Evolutionary conservation across 2,888 invertebrate species (phyloP).

Genomic region (Phortica magna): DNA sequence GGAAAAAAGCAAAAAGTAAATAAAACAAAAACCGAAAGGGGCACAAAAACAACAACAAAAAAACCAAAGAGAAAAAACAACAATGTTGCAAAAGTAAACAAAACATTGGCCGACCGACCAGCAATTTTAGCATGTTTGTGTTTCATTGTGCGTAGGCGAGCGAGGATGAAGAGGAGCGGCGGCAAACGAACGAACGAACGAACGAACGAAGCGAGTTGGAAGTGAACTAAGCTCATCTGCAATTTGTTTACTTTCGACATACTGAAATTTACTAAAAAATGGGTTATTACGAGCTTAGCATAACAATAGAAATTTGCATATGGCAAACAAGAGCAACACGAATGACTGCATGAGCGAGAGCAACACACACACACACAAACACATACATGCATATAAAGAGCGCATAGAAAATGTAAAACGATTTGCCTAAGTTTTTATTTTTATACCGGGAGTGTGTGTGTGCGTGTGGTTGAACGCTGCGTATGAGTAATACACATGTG

Average conservation of each 20-base stretch:
- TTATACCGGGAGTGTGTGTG: background rate
- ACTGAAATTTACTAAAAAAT: slow-evolving; percentile 61
- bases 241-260: slow-evolving; percentile 72
- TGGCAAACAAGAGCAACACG: slow-evolving; percentile 42
- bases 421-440: background rate
- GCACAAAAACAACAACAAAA: background rate
- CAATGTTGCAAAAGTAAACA: background rate
- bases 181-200: background rate
- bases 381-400: too few species aligned
- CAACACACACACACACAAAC: slow-evolving; percentile 3
- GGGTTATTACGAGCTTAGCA: slow-evolving; percentile 68
- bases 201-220: slow-evolving; percentile 35
- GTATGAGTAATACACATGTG: slow-evolving; percentile 60
- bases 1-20: background rate
- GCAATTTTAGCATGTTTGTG: slow-evolving; percentile 22
- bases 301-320: slow-evolving; percentile 57
- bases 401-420: background rate
- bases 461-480: slow-evolving; percentile 44
- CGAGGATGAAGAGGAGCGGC: background rate
- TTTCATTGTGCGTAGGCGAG: background rate
- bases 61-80: background rate
- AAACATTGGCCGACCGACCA: slow-evolving; percentile 6
- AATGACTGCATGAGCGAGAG: background rate
- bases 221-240: slow-evolving; percentile 60
- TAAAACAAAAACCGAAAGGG: background rate